Evolutionary conservation across 2,113 vertebrate genomes (phyloP), one percentile per base, ranked within the genome.

Genomic region (Pantherophis guttatus): DNA sequence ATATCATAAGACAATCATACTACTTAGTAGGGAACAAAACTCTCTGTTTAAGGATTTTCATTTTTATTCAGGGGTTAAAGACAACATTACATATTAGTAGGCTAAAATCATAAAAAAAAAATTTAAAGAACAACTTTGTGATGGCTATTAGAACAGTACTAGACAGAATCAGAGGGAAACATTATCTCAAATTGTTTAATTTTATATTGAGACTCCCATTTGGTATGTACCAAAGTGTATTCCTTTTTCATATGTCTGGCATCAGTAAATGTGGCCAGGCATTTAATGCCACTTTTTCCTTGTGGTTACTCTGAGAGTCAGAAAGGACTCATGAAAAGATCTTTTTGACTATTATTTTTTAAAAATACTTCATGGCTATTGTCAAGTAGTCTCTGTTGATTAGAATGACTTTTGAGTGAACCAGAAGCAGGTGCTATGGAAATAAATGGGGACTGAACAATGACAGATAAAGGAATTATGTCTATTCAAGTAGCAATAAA

Each of bases 141-240:
- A 97, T 98, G n/a, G 70, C 70, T 97, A 97, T 98, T 98, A 98
- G 90, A 95, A 95, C 97, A 94, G 97, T 96, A 96, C 95, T 98
- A 97, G 96, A 95, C 92, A 97, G 96, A 98, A 97, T 97, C 96
- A 97, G 98, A 96, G 48, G 57, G 55, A 29, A 57, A 70, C 97
- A 97, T 98, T 98, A 98, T 98, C 98, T 98, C 98, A 98, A 93
- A 97, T 96, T 96, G 96, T 98, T 98, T 97, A 97, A 97, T 98
- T 97, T 98, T 98, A 95, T 98, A 98, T 97, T 97, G 97, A 97
- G 97, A 98, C 1, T 98, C 97, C 98, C 98, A 99, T 99, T 99
- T 99, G 99, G 99, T 99, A 97, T 98, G 97, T 98, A 99, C 99
- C 99, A 99, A 99, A 99, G 99, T 99, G 98, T 98, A 99, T 99